These are phyloP conservation scores for Lethrus apterus DNA, from an alignment of 1,140 invertebrate species.

Conservation along the genomic window DNA sequence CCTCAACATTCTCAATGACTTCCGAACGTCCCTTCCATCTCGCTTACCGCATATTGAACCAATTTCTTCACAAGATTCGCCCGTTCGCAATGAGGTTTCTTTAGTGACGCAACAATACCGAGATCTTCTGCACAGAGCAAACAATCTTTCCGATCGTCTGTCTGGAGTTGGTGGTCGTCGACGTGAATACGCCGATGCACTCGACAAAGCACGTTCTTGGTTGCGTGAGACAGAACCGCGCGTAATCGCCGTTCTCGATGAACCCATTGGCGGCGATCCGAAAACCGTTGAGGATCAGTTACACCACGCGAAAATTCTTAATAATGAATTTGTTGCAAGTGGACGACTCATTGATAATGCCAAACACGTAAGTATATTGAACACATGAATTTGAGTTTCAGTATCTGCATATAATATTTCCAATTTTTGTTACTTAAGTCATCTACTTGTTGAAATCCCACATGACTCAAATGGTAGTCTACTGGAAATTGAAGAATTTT, in stretches of 20 bases:
- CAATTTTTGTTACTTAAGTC: no score
- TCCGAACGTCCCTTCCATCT: constrained; percentile 72
- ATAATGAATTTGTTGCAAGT: constrained; percentile 81
- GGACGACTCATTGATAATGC: constrained; percentile 76
- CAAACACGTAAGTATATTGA: constrained; percentile 47
- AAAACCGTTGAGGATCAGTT: constrained; percentile 83
- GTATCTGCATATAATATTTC: background rate
- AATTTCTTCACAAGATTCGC: constrained; percentile 57
- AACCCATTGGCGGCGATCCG: constrained; percentile 78
- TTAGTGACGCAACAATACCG: constrained; percentile 63
- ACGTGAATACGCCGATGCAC: constrained; percentile 71
- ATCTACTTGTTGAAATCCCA: no score
- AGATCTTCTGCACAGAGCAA: constrained; percentile 71
- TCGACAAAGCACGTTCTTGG: constrained; percentile 79
- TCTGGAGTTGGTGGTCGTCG: constrained; percentile 70
- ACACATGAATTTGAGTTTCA: background rate
- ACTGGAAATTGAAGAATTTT: no score
- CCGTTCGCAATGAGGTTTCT: constrained; percentile 63
- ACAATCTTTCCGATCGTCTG: constrained; percentile 70
- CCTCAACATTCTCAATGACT: constrained; percentile 72
- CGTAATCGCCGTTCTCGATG: constrained; percentile 65
- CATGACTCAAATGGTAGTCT: no score
- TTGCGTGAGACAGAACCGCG: constrained; percentile 73
- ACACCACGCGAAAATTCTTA: constrained; percentile 71
- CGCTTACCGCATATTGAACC: constrained; percentile 69